phyloP scores from a whole-genome alignment of 2,113 vertebrate genomes.

The Miniopterus natalensis region DNA sequence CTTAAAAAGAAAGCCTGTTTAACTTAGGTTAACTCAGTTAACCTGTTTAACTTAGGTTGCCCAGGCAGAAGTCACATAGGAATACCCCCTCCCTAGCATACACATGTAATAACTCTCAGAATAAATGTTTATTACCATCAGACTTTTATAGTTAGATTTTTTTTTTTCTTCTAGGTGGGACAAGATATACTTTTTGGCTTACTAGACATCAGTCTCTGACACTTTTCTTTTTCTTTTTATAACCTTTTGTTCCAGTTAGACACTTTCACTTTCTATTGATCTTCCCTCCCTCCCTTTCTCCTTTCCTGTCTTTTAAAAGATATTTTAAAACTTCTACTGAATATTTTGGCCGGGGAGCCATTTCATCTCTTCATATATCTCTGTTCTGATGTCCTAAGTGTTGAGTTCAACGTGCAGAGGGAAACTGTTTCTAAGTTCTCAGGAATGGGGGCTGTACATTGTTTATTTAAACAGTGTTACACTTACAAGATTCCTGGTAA shows the following conservation, averaged over 20 bases:
- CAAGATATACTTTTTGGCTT: neutral
- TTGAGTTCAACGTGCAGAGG: neutral
- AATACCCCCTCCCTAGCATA: neutral
- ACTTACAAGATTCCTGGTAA: neutral
- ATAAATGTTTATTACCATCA: neutral
- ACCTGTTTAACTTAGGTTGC: conserved; percentile 16
- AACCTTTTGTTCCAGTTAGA: neutral
- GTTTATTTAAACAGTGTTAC: neutral
- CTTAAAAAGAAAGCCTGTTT: neutral
- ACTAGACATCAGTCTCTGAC: neutral
- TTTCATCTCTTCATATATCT: neutral
- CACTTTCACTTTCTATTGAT: neutral
- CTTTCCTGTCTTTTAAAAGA: neutral
- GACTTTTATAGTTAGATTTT: neutral
- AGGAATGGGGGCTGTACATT: neutral
- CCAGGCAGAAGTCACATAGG: neutral
- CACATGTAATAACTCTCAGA: neutral
- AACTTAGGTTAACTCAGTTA: neutral
- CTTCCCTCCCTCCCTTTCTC: neutral
- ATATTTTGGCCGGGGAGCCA: neutral
- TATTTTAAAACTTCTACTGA: neutral
- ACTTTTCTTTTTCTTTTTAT: neutral
- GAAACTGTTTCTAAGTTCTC: neutral
- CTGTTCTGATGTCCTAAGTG: neutral
- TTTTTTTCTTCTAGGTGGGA: neutral